Evolutionary conservation across 2,888 invertebrate genomes (phyloP).

Genomic region (Plebejus anna): DNA sequence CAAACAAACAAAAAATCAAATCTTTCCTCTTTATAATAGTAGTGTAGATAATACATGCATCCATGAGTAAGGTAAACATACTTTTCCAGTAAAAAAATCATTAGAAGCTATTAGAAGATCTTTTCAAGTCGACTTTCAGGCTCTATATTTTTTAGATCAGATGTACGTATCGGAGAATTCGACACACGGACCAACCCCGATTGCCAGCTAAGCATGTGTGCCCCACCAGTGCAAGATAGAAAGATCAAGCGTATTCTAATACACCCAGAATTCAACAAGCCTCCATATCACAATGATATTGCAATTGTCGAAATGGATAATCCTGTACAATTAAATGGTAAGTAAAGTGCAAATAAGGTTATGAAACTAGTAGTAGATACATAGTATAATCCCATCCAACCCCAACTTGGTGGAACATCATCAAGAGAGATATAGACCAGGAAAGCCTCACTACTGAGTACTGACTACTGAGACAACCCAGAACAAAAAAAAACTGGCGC

Average conservation of each 20-base stretch:
- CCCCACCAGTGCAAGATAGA: conserved; percentile 68
- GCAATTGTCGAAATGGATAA: conserved; percentile 75
- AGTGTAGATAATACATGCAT: too few species aligned
- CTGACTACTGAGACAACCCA: too few species aligned
- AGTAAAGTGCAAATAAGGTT: conserved; percentile 19
- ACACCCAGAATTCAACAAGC: conserved; percentile 75
- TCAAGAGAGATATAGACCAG: too few species aligned
- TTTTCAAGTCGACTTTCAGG: background rate
- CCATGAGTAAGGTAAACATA: too few species aligned
- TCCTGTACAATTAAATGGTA: conserved; percentile 68
- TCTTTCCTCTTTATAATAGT: too few species aligned
- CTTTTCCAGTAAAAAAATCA: too few species aligned
- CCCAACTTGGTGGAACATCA: too few species aligned
- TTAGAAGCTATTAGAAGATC: too few species aligned
- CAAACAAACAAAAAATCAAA: too few species aligned
- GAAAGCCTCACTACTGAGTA: too few species aligned
- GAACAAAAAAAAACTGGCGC: too few species aligned
- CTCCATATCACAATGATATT: conserved; percentile 78
- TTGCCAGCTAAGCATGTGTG: conserved; percentile 63
- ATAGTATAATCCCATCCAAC: background rate
- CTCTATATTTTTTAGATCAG: conserved; percentile 47
- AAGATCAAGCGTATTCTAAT: conserved; percentile 57
- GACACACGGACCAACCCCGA: conserved; percentile 62
- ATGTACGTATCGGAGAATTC: conserved; percentile 84
- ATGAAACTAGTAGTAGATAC: background rate